phyloP scores from a whole-genome alignment of 2,888 invertebrate genomes.

The Lasioglossum figueresi region DNA sequence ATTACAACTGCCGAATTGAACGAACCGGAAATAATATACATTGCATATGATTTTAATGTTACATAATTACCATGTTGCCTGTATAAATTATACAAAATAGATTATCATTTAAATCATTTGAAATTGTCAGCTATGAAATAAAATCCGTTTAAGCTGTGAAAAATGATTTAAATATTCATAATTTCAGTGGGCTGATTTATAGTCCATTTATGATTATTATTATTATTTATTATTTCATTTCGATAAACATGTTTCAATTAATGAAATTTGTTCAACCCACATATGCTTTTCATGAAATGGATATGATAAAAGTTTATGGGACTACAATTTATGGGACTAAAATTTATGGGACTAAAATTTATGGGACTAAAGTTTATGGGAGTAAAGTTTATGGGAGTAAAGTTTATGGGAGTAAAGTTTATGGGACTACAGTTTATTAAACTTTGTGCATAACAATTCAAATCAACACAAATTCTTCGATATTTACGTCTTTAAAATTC shows the following conservation, averaged over 20 bases:
- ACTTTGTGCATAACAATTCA: not conserved
- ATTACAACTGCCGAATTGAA: not conserved
- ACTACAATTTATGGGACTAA: too few relatives aligned
- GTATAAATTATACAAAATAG: not conserved
- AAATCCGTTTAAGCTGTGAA: not conserved
- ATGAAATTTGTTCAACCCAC: too few relatives aligned
- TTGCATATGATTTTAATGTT: not conserved
- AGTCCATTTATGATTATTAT: not conserved
- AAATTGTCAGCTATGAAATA: not conserved
- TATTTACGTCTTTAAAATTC: not conserved
- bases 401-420: too few relatives aligned
- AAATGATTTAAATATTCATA: not conserved
- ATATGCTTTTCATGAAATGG: too few relatives aligned
- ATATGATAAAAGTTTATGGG: too few relatives aligned
- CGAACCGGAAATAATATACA: not conserved
- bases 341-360: too few relatives aligned
- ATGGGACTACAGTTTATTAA: too few relatives aligned
- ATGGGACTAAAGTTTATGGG: too few relatives aligned
- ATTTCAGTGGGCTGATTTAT: not conserved
- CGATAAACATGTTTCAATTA: not conserved
- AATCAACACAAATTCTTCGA: not conserved
- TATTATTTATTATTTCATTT: too few relatives aligned
- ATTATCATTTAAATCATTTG: not conserved
- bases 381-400: too few relatives aligned
- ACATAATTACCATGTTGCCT: not conserved